These are phyloP conservation scores for Mobula birostris DNA, from an alignment of 2,113 vertebrate species.

Conservation along the genomic window DNA sequence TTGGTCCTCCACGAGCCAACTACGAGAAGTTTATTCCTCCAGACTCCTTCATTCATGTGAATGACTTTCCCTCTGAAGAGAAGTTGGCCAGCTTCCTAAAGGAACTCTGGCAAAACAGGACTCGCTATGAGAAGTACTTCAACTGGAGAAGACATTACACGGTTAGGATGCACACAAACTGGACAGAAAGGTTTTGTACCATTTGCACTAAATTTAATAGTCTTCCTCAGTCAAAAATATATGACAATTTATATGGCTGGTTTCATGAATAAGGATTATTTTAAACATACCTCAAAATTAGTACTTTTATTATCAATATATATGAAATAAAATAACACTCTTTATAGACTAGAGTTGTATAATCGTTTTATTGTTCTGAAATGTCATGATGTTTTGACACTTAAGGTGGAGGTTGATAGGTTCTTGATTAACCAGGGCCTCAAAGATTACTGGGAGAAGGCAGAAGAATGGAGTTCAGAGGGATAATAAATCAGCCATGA, in stretches of 20 bases:
- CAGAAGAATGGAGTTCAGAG: neutral
- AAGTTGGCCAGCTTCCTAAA: slow-evolving; percentile 65
- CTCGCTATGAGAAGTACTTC: slow-evolving; percentile 63
- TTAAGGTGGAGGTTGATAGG: no score
- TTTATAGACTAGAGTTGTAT: no score
- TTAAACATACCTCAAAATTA: neutral
- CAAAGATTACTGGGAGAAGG: no score
- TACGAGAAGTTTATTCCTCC: slow-evolving; percentile 70
- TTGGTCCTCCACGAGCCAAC: slow-evolving; percentile 65
- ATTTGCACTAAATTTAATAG: slow-evolving; percentile 59
- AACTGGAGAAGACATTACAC: slow-evolving; percentile 59
- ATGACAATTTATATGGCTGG: slow-evolving; percentile 64
- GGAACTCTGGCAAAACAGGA: slow-evolving; percentile 53
- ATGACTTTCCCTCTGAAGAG: slow-evolving; percentile 65
- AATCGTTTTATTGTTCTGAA: neutral
- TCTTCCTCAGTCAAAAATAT: slow-evolving; percentile 54
- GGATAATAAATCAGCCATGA: no score
- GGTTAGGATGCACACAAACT: slow-evolving; percentile 61
- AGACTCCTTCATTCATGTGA: slow-evolving; percentile 75
- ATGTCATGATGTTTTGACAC: neutral
- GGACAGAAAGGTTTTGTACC: slow-evolving; percentile 74
- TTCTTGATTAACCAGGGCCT: no score
- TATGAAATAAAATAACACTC: neutral
- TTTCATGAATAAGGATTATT: slow-evolving; percentile 40
- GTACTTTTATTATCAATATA: neutral